Conservation (phyloP, 2,113 vertebrate species). For the Prionailurus viverrinus region DNA sequence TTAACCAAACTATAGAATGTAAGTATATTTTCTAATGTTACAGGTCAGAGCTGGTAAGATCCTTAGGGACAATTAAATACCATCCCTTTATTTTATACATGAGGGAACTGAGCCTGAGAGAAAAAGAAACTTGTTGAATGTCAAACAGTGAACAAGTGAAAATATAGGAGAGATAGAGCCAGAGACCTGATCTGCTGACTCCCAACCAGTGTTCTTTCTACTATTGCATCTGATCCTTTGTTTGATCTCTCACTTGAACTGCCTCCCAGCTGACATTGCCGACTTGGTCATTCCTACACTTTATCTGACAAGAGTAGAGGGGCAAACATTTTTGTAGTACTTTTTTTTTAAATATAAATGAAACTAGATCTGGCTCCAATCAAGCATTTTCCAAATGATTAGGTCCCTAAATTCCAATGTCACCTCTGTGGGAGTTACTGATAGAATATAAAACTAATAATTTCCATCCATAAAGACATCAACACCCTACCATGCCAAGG, state of each 20-base stretch:
- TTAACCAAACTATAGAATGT: slow-evolving; percentile 5
- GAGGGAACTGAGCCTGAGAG: neutral
- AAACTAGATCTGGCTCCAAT: slow-evolving; percentile 68
- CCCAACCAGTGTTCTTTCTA: neutral
- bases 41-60: neutral
- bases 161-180: neutral
- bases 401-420: slow-evolving; percentile 82
- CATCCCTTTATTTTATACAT: neutral
- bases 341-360: slow-evolving; percentile 73
- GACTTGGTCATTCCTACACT: neutral
- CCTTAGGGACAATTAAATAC: neutral
- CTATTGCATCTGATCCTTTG: neutral
- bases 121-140: slow-evolving; percentile 5
- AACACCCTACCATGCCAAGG: slow-evolving; percentile 81
- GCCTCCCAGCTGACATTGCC: neutral
- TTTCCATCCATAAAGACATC: slow-evolving; percentile 85
- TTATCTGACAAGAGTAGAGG: slow-evolving; percentile 11
- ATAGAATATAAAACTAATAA: slow-evolving; percentile 77
- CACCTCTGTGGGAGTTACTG: slow-evolving; percentile 77
- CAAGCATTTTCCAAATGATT: slow-evolving; percentile 69
- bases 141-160: neutral
- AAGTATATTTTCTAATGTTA: neutral
- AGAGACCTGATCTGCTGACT: neutral
- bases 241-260: neutral
- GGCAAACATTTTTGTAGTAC: neutral